phyloP scores from a whole-genome alignment of 1,140 invertebrate species.

The Gryon sp. region DNA sequence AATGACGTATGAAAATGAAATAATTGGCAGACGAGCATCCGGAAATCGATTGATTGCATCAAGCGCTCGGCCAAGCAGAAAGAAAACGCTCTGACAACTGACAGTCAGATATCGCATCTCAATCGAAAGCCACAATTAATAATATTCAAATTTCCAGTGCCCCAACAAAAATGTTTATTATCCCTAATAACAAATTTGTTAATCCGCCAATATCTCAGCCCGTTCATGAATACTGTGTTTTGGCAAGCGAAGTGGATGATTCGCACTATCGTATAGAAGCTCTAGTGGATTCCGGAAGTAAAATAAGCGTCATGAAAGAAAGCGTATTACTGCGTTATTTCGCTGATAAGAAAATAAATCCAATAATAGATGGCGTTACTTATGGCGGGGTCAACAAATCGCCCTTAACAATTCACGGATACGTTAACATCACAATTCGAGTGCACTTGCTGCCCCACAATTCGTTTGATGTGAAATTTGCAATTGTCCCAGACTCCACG shows the following conservation, averaged over 20 bases:
- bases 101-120: conserved; percentile 12
- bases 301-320: conserved; percentile 58
- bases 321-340: conserved; percentile 27
- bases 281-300: conserved; percentile 55
- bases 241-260: conserved; percentile 15
- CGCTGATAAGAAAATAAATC: not conserved
- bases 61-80: conserved; percentile 1
- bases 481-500: conserved; percentile 51
- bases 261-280: conserved; percentile 22
- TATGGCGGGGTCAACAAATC: conserved; percentile 56
- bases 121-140: not conserved
- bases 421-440: conserved; percentile 13
- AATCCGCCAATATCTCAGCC: too few relatives aligned
- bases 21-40: conserved; percentile 37
- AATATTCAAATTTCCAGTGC: too few relatives aligned
- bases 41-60: conserved; percentile 36
- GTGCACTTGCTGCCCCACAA: conserved; percentile 28
- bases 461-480: conserved; percentile 37
- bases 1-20: conserved; percentile 18
- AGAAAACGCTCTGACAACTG: not conserved
- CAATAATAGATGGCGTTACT: not conserved
- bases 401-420: conserved; percentile 29
- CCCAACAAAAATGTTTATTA: too few relatives aligned
- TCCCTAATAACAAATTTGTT: too few relatives aligned
- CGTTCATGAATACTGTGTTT: conserved; percentile 50